Base-by-base conservation (phyloP, 2,888 invertebrate species). In the Xestia sexstrigata region DNA sequence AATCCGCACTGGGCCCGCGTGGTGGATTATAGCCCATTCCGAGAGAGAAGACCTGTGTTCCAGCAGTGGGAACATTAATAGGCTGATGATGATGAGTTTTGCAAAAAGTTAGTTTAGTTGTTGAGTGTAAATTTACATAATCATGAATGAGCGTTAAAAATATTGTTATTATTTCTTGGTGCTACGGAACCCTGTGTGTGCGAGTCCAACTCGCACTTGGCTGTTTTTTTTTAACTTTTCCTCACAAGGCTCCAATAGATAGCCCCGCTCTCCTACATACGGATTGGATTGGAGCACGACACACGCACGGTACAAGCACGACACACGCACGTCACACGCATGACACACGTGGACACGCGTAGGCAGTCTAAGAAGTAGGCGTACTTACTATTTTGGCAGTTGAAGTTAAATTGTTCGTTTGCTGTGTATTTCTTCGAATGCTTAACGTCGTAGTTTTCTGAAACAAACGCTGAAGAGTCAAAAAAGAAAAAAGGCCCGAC, bases 301-400 rank as follows among this genome's bases (percentile, higher is more conserved):
- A 58, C 15, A 26, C 23, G 11, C n/a, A 52, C n/a, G 52, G 2
- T 8, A 49, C 23, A 23, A 2, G 23, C 23, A 23, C 23, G 23
- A 15, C 58, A 58, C 2, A 5, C 1, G 55, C 20, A 20, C 20
- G 49, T 5, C 49, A 49, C 20, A 8, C 23, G 6, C 58, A 55
- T 13, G n/a, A 2, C n/a, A n/a, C 13, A 58, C 55, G 13, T 23
- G n/a, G 9, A 52, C 55, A 26, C 26, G 13, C 15, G 55, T 26
- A 55, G 55, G 13, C 20, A 62, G n/a, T 67, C 15, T 52, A 52
- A 39, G 39, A 35, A 20, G 4, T n/a, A 45, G 62, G 15, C 15
- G 15, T 74, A 73, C 74, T 74, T 58, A 74, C 74, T 3, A 4
- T 47, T 26, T 58, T 6, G 0, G 58, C 74, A 74, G 2, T 1